phyloP scores from a whole-genome alignment of 2,888 invertebrate species.

The Parasteatoda lunata region DNA sequence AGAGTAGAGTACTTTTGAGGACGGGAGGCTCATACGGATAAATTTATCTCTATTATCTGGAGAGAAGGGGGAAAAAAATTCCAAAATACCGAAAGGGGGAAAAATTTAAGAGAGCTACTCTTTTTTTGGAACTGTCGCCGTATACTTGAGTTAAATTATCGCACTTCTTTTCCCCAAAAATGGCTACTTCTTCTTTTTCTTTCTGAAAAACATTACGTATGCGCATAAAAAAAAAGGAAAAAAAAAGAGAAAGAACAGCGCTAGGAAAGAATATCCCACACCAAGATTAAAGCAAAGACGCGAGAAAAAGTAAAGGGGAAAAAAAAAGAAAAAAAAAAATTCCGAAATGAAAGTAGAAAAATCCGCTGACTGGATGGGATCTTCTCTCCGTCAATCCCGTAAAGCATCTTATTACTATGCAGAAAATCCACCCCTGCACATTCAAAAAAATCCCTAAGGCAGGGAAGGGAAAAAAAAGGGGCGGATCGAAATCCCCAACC shows the following conservation, averaged over 20 bases:
- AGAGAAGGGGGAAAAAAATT: conserved; percentile 15
- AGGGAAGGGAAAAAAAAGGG: conserved; percentile 47
- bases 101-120: conserved; percentile 37
- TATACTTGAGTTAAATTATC: conserved; percentile 67
- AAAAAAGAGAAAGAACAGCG: conserved; percentile 11
- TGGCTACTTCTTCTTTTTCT: conserved; percentile 26
- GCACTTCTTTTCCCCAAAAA: conserved; percentile 53
- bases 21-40: conserved; percentile 8
- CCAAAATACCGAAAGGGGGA: conserved; percentile 32
- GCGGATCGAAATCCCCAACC: conserved; percentile 50
- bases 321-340: conserved; percentile 16
- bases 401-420: conserved; percentile 68
- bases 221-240: conserved; percentile 48
- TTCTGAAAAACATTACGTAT: conserved; percentile 53
- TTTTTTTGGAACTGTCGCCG: conserved; percentile 60
- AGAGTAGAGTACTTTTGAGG: neutral
- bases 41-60: conserved; percentile 29
- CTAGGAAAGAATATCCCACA: conserved; percentile 47
- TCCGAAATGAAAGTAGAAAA: conserved; percentile 36
- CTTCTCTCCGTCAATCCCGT: conserved; percentile 58
- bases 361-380: conserved; percentile 56
- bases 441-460: conserved; percentile 51
- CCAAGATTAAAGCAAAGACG: conserved; percentile 55
- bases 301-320: neutral
- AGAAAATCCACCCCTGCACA: conserved; percentile 63